Conservation (phyloP, 2,797 vertebrate species). For the Lepilemur septentrionalis region DNA sequence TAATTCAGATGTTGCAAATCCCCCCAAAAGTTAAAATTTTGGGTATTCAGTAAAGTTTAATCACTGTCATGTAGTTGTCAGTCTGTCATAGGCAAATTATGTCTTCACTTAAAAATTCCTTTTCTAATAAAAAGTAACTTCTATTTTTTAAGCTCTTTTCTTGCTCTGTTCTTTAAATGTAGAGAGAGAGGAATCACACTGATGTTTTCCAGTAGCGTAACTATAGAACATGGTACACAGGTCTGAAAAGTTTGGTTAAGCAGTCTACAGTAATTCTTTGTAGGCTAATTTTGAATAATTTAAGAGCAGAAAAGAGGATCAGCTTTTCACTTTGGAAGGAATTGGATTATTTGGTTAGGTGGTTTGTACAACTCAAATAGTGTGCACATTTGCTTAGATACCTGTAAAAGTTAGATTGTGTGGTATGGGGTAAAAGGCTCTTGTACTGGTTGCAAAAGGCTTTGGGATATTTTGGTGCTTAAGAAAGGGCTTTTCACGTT, state of each 20-base stretch:
- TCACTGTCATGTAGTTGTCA: neutral
- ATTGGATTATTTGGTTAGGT: slow-evolving; percentile 9
- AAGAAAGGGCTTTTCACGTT: slow-evolving; percentile 9
- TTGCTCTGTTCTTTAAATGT: neutral
- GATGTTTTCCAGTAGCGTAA: neutral
- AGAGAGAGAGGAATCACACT: neutral
- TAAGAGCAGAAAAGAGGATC: slow-evolving; percentile 58
- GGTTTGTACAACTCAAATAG: neutral
- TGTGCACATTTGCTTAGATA: neutral
- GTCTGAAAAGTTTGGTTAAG: slow-evolving; percentile 33
- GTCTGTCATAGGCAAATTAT: neutral
- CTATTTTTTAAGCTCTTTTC: neutral
- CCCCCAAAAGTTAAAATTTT: neutral
- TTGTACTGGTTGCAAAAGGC: neutral
- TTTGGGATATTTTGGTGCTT: slow-evolving; percentile 22
- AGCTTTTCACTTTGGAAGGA: slow-evolving; percentile 53
- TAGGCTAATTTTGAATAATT: slow-evolving; percentile 70
- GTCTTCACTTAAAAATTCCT: neutral
- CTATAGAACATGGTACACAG: neutral
- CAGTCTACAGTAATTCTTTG: slow-evolving; percentile 36
- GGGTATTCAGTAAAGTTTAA: neutral
- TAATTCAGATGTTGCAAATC: neutral
- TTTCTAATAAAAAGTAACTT: slow-evolving; percentile 48
- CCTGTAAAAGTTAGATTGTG: neutral
- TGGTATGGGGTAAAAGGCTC: neutral